These are phyloP conservation scores for Tenthredo notha DNA, from an alignment of 2,888 invertebrate species.

Conservation along the genomic window DNA sequence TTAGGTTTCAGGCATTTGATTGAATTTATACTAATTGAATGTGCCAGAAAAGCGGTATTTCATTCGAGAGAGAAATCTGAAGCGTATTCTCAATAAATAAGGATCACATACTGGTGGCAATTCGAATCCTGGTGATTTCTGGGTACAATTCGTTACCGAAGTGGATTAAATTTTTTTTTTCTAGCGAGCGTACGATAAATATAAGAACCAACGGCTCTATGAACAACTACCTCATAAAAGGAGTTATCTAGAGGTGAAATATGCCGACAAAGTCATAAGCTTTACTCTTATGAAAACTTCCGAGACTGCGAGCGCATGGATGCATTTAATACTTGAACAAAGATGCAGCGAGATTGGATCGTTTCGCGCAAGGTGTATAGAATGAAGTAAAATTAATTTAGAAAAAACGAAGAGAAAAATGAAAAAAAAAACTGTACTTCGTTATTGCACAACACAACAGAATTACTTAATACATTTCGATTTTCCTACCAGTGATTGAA, in stretches of 20 bases:
- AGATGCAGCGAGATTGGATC: background rate
- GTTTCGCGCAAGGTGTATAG: background rate
- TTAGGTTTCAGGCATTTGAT: background rate
- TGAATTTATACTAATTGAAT: background rate
- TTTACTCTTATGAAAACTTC: conserved; percentile 43
- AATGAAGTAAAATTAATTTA: background rate
- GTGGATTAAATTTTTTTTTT: conserved; percentile 24
- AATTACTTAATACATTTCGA: too few species aligned
- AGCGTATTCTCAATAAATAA: background rate
- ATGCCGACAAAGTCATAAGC: conserved; percentile 47
- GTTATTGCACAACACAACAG: too few species aligned
- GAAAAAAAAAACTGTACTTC: background rate
- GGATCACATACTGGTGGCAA: background rate
- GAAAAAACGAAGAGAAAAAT: too few species aligned
- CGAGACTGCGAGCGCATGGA: conserved; percentile 40
- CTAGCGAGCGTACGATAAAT: conserved; percentile 18
- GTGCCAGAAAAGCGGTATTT: background rate
- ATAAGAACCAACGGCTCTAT: conserved; percentile 6
- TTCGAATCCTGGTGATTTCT: background rate
- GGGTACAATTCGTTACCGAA: background rate
- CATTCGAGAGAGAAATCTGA: background rate
- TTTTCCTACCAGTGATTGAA: background rate
- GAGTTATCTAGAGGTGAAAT: conserved; percentile 50
- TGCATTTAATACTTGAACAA: conserved; percentile 26
- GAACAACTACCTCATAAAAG: conserved; percentile 47